Conservation (phyloP, 2,888 invertebrate species). For the Pseudoips prasinana region DNA sequence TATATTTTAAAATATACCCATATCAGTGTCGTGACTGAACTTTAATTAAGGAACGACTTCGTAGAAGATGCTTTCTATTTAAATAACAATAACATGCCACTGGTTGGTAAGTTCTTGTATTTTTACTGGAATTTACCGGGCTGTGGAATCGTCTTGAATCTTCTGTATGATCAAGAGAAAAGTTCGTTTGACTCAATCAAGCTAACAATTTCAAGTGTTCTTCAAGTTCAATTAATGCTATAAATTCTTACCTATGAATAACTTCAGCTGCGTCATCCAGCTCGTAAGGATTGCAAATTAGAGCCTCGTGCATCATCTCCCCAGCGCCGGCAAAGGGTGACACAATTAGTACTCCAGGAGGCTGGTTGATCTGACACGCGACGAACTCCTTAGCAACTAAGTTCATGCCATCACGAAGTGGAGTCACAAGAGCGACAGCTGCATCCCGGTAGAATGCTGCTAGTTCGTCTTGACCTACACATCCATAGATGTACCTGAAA, state of each 20-base stretch:
- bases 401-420: constrained; percentile 95
- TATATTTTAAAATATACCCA: too few relatives aligned
- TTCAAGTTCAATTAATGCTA: too few relatives aligned
- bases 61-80: too few relatives aligned
- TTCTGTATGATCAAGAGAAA: too few relatives aligned
- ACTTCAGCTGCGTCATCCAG: constrained; percentile 93
- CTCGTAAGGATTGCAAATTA: constrained; percentile 95
- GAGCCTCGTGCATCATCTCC: constrained; percentile 96
- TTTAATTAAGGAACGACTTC: too few relatives aligned
- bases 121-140: too few relatives aligned
- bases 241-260: constrained; percentile 85
- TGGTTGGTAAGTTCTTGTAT: too few relatives aligned
- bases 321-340: constrained; percentile 96
- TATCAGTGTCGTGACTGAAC: too few relatives aligned
- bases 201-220: too few relatives aligned
- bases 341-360: constrained; percentile 92
- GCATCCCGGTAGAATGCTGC: constrained; percentile 94
- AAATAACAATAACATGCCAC: too few relatives aligned
- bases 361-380: constrained; percentile 93
- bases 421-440: constrained; percentile 93
- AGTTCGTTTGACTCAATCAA: too few relatives aligned
- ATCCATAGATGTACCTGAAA: constrained; percentile 90
- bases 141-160: too few relatives aligned
- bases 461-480: constrained; percentile 92
- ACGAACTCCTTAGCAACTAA: constrained; percentile 96